Evolutionary conservation across 1,140 invertebrate genomes (phyloP).

Genomic region (Coenobita brevimanus): DNA sequence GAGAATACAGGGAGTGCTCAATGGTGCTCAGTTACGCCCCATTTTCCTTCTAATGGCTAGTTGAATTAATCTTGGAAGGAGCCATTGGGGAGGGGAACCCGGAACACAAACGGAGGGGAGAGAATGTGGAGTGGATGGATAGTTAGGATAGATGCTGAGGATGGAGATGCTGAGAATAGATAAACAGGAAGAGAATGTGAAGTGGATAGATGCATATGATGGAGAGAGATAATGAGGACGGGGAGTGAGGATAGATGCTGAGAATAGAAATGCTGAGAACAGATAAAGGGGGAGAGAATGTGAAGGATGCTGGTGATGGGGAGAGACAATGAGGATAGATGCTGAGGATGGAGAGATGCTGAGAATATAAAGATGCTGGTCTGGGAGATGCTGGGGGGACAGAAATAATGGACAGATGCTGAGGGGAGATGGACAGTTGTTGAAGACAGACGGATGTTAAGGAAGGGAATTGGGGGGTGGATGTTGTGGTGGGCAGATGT

Average conservation of each 20-base stretch:
- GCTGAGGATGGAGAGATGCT: not conserved
- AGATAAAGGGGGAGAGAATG: constrained; percentile 5
- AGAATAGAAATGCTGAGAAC: not conserved
- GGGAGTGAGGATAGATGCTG: not conserved
- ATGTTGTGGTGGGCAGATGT: too few species aligned
- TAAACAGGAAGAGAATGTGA: not conserved
- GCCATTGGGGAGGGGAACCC: not conserved
- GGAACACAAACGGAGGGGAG: not conserved
- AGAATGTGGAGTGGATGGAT: not conserved
- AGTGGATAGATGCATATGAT: not conserved
- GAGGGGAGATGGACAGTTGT: too few species aligned
- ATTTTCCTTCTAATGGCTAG: too few species aligned
- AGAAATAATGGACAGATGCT: too few species aligned
- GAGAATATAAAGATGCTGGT: not conserved
- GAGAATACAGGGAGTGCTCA: too few species aligned
- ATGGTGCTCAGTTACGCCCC: too few species aligned
- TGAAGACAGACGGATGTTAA: too few species aligned
- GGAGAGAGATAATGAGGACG: not conserved
- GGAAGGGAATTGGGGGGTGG: too few species aligned
- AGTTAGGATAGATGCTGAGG: not conserved
- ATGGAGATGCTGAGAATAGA: not conserved
- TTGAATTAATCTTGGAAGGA: too few species aligned
- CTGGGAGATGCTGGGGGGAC: too few species aligned
- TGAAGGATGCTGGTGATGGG: not conserved
- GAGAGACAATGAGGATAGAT: not conserved